Conservation (phyloP, 2,113 vertebrate species). For the Martes martes region DNA sequence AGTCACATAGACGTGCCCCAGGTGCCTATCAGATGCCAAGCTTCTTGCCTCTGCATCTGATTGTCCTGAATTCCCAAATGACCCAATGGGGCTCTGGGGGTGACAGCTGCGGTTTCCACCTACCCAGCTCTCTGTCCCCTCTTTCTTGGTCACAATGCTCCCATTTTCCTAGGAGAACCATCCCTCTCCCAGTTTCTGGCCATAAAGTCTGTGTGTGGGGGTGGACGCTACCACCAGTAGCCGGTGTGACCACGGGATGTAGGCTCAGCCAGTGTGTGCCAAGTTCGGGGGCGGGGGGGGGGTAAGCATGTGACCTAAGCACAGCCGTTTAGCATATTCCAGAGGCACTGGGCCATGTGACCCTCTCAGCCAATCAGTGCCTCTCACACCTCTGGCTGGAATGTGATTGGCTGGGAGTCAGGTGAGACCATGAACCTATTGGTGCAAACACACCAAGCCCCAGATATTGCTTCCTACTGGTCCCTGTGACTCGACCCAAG, state of each 20-base stretch:
- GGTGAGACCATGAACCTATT: neutral
- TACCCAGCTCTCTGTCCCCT: neutral
- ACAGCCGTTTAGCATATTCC: neutral
- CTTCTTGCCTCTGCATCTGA: fast-evolving
- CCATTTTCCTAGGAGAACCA: neutral
- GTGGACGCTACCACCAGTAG: neutral
- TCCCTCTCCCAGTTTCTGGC: neutral
- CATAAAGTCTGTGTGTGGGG: neutral
- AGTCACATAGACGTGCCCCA: neutral
- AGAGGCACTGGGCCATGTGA: neutral
- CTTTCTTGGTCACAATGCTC: neutral
- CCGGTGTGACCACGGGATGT: neutral
- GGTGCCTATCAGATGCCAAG: neutral
- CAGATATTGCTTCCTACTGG: neutral
- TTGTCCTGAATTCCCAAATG: neutral
- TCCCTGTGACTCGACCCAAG: neutral
- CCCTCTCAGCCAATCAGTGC: neutral
- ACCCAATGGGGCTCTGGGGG: neutral
- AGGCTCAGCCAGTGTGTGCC: neutral
- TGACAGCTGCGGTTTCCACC: neutral
- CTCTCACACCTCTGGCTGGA: no score
- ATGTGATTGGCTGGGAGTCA: neutral
- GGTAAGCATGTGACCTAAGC: neutral
- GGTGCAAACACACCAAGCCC: neutral
- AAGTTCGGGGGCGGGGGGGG: no score